A percentile compares a stretch with the other conserved stretches of the same genome.
phyloP scores from a whole-genome alignment of 1,140 invertebrate species.

The Nasonia giraulti region DNA sequence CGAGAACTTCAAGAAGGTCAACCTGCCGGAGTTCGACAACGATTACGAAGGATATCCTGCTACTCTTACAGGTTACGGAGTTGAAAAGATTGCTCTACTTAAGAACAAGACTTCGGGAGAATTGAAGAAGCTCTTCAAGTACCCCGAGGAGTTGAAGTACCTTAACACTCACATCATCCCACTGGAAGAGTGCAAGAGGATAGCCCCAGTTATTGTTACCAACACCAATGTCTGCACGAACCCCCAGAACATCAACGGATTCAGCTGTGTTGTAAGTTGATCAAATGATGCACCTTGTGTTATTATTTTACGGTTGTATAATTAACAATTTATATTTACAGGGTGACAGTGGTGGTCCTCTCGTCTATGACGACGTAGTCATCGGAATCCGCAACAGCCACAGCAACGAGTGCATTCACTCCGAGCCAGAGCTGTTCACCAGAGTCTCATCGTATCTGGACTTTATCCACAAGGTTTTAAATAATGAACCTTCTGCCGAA shows the following conservation, averaged over 20 bases:
- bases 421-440: background rate
- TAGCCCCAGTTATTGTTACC: background rate
- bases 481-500: too few relatives aligned
- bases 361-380: background rate
- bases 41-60: conserved; percentile 10
- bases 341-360: conserved; percentile 32
- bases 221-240: background rate
- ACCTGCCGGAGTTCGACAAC: conserved; percentile 2
- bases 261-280: conserved; percentile 1
- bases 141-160: conserved; percentile 6
- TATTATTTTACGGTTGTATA: too few relatives aligned
- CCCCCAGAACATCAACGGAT: background rate
- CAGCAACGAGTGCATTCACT: background rate
- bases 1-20: background rate
- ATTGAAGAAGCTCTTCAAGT: background rate
- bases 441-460: conserved; percentile 11
- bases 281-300: background rate
- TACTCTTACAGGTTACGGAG: background rate
- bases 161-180: background rate
- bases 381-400: background rate
- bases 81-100: background rate
- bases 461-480: conserved; percentile 8
- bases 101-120: background rate
- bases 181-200: background rate
- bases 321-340: background rate